Base-by-base conservation (phyloP, 2,113 vertebrate species). In the rat (Rattus norvegicus) region DNA sequence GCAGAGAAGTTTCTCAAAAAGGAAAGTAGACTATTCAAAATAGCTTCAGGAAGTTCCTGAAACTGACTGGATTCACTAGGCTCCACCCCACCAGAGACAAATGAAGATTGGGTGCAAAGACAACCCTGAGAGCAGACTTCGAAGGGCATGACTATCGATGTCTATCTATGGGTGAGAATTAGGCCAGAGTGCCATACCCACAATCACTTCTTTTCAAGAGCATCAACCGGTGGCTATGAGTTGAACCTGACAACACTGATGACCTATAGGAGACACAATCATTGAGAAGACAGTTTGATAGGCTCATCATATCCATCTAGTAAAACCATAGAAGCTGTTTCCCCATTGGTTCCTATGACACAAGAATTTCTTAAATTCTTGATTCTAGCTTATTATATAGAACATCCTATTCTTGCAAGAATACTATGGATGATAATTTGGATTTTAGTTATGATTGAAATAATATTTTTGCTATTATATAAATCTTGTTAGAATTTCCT, bases 401-500 rank as follows among this genome's bases (percentile, higher is more conserved):
- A 61, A 36, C 12, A 28, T 88, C 26, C 93, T 59, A 19, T 67
- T 92, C 67, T 92, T 84, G 30, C 75, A 49, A n/a, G 76, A 63
- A 75, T 95, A 87, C 7, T 85, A 0, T 70, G 65, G 43, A 43
- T 73, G 16, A 24, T 80, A 76, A 92, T 92, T 90, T 86, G 43
- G 79, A 91, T 96, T 85, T 94, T 91, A 69, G 65, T 95, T 95
- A 49, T 84, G 67, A 92, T 2, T 61, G 22, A 84, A 97, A 95
- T 54, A 49, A 79, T 5, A 47, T 39, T 4, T 86, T 85, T 22
- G 92, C 36, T 17, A 56, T 70, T 9, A 8, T 24, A 9, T 65
- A 80, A 90, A 72, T 28, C 26, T 87, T 80, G 61, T 39, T 92
- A 47, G 76, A 67, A 19, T 72, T 77, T 92, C 73, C 7, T 79